A percentile compares a stretch with the other conserved stretches of the same genome.
Conservation (phyloP, 2,797 vertebrate species). For the Gadopsis bispinosus region DNA sequence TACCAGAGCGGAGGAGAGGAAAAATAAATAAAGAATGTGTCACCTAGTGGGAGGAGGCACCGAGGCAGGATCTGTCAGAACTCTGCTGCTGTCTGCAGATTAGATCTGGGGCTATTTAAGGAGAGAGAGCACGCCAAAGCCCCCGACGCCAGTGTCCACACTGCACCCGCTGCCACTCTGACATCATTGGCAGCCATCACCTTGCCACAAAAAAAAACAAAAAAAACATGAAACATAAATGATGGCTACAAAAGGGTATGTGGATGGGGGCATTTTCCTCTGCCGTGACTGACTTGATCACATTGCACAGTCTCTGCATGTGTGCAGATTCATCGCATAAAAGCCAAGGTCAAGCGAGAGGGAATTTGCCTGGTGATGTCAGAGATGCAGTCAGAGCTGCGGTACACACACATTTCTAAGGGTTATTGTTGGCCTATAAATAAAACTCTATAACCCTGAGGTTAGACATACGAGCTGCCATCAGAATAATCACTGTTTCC, state of each 20-base stretch:
- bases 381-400: constrained; percentile 43
- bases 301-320: constrained; percentile 28
- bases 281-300: constrained; percentile 56
- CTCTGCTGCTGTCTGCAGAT: constrained; percentile 86
- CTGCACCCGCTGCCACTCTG: constrained; percentile 44
- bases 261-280: constrained; percentile 17
- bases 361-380: constrained; percentile 61
- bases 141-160: constrained; percentile 66
- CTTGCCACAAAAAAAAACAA: constrained; percentile 42
- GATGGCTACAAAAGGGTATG: constrained; percentile 32
- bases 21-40: constrained; percentile 85
- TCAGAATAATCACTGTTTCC: constrained; percentile 67
- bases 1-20: constrained; percentile 79
- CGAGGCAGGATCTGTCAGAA: constrained; percentile 85
- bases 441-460: constrained; percentile 46
- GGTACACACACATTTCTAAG: constrained; percentile 32
- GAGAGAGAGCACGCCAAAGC: constrained; percentile 69
- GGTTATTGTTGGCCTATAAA: constrained; percentile 56
- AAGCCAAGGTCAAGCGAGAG: constrained; percentile 66
- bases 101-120: constrained; percentile 86
- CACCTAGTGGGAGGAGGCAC: constrained; percentile 84
- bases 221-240: constrained; percentile 45
- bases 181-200: constrained; percentile 73
- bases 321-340: constrained; percentile 42
- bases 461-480: constrained; percentile 50